Evolutionary conservation across 2,888 invertebrate genomes (phyloP), one percentile per base, ranked within the genome.

Genomic region (Psylliodes chrysocephalus): DNA sequence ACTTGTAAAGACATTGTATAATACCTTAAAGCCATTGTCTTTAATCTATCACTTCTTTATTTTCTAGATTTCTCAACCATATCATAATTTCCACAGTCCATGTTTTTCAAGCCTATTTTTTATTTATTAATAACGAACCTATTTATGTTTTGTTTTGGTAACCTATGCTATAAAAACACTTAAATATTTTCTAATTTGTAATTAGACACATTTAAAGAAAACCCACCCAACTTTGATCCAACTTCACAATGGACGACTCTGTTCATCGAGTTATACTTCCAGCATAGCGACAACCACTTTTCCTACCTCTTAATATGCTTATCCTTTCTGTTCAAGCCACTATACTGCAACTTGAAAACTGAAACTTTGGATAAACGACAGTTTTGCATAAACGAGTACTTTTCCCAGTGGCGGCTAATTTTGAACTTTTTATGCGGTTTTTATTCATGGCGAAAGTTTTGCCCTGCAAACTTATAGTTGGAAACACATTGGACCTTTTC

Each of bases 341-440:
- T 71, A 71, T 68, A 62, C 28, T 56, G 67, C 63, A 71, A 74
- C 71, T 72, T 71, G 71, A 68, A 72, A 74, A 72, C 72, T 71
- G 64, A 71, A 74, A 74, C 71, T 72, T 71, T 66, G 64, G 67
- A 67, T 71, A 71, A 73, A 74, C 74, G 75, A 73, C 75, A 73
- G 69, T 74, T 74, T 74, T 75, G 75, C 75, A 74, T 75, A 75
- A 75, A 69, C 70, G 74, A 75, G 72, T 70, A 74, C 69, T 75
- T 73, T 66, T 67, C 67, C 59, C 70, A 70, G 56, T 56, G 49
- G 55, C 42, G 51, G 51, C 56, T 62, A 49, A 51, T 51, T 62
- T 28, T 17, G 42, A 56, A 62, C 51, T 62, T 62, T 62, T 62
- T 59, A 59, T 49, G 35, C 28, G 28, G 49, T 59, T 59, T 59